A percentile compares a stretch with the other conserved stretches of the same genome.
These are phyloP conservation scores for Chaetorhynchus papuensis DNA, from an alignment of 2,113 vertebrate genomes.

Conservation along the genomic window DNA sequence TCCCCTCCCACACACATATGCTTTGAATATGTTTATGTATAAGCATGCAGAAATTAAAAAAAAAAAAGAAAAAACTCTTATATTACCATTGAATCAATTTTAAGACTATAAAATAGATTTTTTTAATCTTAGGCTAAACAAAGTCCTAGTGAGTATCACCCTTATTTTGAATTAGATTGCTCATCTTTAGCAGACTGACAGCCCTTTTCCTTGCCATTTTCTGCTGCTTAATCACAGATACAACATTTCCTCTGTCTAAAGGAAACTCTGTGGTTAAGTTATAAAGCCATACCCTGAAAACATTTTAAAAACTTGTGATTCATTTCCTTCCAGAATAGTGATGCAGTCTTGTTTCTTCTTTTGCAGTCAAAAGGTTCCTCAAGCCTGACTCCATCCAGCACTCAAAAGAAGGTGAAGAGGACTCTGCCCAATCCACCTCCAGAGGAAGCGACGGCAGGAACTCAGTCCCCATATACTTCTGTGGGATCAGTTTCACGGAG, in stretches of 20 bases:
- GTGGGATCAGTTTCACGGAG: conserved; percentile 85
- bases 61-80: background rate
- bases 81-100: background rate
- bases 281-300: background rate
- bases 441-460: conserved; percentile 81
- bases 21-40: background rate
- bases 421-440: conserved; percentile 95
- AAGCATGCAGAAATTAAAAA: background rate
- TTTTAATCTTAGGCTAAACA: background rate
- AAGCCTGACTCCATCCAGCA: conserved; percentile 77
- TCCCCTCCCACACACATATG: background rate
- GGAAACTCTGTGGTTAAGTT: background rate
- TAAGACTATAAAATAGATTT: background rate
- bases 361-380: conserved; percentile 84
- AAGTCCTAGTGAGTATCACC: background rate
- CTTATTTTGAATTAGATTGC: background rate
- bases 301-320: background rate
- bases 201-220: background rate
- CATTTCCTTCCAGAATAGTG: background rate
- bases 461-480: conserved; percentile 80
- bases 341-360: conserved; percentile 34
- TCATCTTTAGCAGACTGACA: background rate
- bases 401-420: conserved; percentile 95
- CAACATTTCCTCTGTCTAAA: background rate
- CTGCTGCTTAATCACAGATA: background rate